Percentiles rank a stretch among this genome's conserved stretches.
phyloP scores from a whole-genome alignment of 2,113 vertebrate species.

The Sakesphorus luctuosus region DNA sequence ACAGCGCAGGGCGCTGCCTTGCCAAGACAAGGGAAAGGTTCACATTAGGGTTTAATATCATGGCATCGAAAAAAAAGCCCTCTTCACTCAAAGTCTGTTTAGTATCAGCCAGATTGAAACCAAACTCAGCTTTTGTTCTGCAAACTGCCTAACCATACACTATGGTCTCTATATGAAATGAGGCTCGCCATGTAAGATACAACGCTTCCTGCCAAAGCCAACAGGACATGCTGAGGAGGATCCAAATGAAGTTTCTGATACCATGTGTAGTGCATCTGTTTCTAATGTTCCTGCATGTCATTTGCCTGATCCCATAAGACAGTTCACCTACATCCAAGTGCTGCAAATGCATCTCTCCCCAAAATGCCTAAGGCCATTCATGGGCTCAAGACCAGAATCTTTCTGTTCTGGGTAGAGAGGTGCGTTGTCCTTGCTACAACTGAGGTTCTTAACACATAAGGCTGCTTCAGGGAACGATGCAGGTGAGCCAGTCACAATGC shows the following conservation, averaged over 20 bases:
- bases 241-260: not conserved
- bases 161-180: not conserved
- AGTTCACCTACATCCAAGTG: not conserved
- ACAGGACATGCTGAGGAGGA: slow-evolving; percentile 19
- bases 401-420: not conserved
- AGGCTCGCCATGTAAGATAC: not conserved
- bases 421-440: fast-evolving
- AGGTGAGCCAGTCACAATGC: not conserved
- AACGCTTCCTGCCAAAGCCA: not conserved
- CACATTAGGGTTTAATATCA: slow-evolving; percentile 1
- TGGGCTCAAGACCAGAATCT: not conserved
- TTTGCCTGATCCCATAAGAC: not conserved
- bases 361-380: not conserved
- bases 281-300: not conserved
- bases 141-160: not conserved
- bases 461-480: not conserved
- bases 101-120: slow-evolving; percentile 32
- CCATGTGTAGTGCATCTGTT: not conserved
- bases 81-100: not conserved
- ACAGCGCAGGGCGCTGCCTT: not conserved
- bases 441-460: not conserved
- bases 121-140: slow-evolving; percentile 33
- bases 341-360: not conserved
- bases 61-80: not conserved
- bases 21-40: slow-evolving; percentile 10